These are phyloP conservation scores for Thermophis baileyi DNA, from an alignment of 2,113 vertebrate species.

Conservation along the genomic window DNA sequence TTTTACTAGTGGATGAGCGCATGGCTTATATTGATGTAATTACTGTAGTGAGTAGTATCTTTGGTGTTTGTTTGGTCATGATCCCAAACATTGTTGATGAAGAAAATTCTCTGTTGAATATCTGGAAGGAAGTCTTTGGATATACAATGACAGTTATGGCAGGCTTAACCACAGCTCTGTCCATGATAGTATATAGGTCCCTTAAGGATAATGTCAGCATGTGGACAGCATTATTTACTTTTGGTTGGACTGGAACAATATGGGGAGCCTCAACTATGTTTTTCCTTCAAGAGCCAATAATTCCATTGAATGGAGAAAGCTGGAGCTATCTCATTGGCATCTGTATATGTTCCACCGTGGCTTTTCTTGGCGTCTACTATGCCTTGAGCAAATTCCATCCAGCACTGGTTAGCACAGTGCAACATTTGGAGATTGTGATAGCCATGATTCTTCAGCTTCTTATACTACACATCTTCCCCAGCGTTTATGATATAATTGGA, in stretches of 20 bases:
- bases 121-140: constrained; percentile 98
- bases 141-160: constrained; percentile 98
- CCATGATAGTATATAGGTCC: constrained; percentile 96
- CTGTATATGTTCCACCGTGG: constrained; percentile 93
- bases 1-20: constrained; percentile 91
- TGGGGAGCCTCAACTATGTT: constrained; percentile 99
- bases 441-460: constrained; percentile 95
- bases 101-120: constrained; percentile 83
- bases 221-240: constrained; percentile 98
- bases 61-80: constrained; percentile 94
- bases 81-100: constrained; percentile 90
- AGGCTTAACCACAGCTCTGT: constrained; percentile 91
- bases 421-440: constrained; percentile 94
- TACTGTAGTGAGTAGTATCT: constrained; percentile 86
- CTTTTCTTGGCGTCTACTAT: constrained; percentile 96
- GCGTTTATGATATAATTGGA: constrained; percentile 86
- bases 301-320: constrained; percentile 92
- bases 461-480: constrained; percentile 87
- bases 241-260: constrained; percentile 93
- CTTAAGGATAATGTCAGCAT: constrained; percentile 95
- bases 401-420: constrained; percentile 94
- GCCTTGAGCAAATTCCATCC: constrained; percentile 95
- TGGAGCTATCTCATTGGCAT: constrained; percentile 95
- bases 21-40: constrained; percentile 85
- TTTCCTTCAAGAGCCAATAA: constrained; percentile 93